Conservation (phyloP, 2,888 invertebrate genomes). For the Polymixis flavicincta region DNA sequence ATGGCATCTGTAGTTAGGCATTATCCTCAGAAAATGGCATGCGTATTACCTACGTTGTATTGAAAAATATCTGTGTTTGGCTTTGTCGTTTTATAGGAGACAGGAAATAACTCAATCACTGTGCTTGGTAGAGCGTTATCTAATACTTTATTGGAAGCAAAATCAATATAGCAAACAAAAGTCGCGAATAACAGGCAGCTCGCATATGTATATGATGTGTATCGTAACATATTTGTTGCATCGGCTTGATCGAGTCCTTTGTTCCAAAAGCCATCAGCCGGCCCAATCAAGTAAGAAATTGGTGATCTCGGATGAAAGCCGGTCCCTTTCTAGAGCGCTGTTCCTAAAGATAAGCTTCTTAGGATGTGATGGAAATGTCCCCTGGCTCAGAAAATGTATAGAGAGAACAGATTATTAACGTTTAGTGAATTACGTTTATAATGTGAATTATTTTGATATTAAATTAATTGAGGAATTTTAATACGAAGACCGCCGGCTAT, state of each 20-base stretch:
- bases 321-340: slow-evolving; percentile 77
- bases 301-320: slow-evolving; percentile 81
- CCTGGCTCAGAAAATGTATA: slow-evolving; percentile 76
- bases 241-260: slow-evolving; percentile 78
- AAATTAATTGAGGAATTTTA: not conserved
- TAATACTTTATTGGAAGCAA: slow-evolving; percentile 15
- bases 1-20: not conserved
- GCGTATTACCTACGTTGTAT: not conserved
- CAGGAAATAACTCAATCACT: slow-evolving; percentile 34
- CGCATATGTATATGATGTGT: slow-evolving; percentile 31
- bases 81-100: not conserved
- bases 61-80: not conserved
- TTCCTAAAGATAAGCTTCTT: slow-evolving; percentile 83
- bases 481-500: too few relatives aligned
- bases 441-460: slow-evolving; percentile 29
- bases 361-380: slow-evolving; percentile 81
- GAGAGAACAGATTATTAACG: slow-evolving; percentile 70
- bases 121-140: slow-evolving; percentile 16
- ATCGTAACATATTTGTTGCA: slow-evolving; percentile 67
- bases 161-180: slow-evolving; percentile 5
- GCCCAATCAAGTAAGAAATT: slow-evolving; percentile 89
- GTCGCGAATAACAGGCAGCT: slow-evolving; percentile 17
- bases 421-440: slow-evolving; percentile 48
- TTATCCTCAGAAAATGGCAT: not conserved
- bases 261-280: slow-evolving; percentile 87